Conservation (phyloP, 2,113 vertebrate species). For the Ochotona curzoniae region DNA sequence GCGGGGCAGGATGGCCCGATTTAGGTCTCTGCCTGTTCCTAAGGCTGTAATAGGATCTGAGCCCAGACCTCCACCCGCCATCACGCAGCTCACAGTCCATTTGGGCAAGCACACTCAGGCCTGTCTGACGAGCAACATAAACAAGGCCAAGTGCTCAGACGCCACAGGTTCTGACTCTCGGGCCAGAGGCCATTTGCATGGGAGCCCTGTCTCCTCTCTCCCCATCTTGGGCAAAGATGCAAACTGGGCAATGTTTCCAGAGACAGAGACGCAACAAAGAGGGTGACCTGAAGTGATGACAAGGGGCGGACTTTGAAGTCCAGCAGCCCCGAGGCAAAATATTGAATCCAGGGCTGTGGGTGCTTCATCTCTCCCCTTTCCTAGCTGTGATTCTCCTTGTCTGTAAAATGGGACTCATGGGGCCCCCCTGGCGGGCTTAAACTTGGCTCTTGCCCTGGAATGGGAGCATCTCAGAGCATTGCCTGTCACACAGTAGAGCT, state of each 20-base stretch:
- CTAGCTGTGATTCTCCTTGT: background rate
- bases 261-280: background rate
- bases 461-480: background rate
- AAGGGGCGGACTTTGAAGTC: conserved; percentile 8
- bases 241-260: background rate
- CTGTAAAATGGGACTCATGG: background rate
- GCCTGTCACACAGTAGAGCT: too few relatives aligned
- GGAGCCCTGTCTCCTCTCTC: background rate
- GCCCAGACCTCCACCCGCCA: conserved; percentile 58
- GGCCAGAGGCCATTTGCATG: conserved; percentile 29
- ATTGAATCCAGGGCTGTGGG: background rate
- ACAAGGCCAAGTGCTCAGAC: conserved; percentile 67
- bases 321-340: background rate
- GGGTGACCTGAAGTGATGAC: conserved; percentile 35
- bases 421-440: background rate
- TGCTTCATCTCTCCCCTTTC: background rate
- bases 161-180: conserved; percentile 16
- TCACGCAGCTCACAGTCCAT: conserved; percentile 76
- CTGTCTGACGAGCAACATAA: conserved; percentile 76
- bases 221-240: background rate
- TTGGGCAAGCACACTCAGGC: conserved; percentile 80
- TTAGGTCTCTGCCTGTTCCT: conserved; percentile 50
- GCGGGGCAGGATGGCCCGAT: conserved; percentile 10
- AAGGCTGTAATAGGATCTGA: conserved; percentile 41
- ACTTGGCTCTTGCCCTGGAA: background rate